Evolutionary conservation across 1,140 invertebrate genomes (phyloP), one percentile per base, ranked within the genome.

Genomic region (Aphelenchoides avenae): DNA sequence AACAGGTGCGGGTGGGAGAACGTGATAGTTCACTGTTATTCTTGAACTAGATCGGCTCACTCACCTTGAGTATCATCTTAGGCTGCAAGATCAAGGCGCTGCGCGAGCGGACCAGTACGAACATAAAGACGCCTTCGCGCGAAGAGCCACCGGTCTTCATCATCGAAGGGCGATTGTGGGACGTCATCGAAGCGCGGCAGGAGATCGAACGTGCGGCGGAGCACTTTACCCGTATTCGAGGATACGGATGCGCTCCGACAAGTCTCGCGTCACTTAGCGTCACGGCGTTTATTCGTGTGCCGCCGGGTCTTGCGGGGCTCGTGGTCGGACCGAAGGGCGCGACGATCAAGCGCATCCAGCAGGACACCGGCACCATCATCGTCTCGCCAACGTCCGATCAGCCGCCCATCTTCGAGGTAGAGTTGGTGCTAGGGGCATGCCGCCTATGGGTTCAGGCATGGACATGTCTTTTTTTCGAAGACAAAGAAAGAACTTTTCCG

Each of bases 31-130:
- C n/a, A n/a, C n/a, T n/a, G n/a, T n/a, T n/a, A n/a, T n/a, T n/a
- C n/a, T n/a, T n/a, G n/a, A n/a, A n/a, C n/a, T n/a, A n/a, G n/a
- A n/a, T n/a, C n/a, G n/a, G n/a, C n/a, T n/a, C n/a, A n/a, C n/a
- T n/a, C n/a, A n/a, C n/a, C n/a, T n/a, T n/a, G n/a, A n/a, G n/a
- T n/a, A n/a, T n/a, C 43, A 48, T 76, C 78, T 1, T 85, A 98
- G 94, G 95, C 66, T 98, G 95, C 83, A 99, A 99, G 82, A 98
- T 99, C 76, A 99, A 99, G 81, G 93, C 92, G 3, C 83, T 99
- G 0, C 85, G 95, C 56, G 91, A 93, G 1, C 97, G 97, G 81
- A 99, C 94, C 36, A 98, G 98, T 83, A 99, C 95, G 0, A 98
- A 99, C 84, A 99, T 99, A 77, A 98, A 60, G 39, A 66, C 67